Conservation (phyloP, 1,140 invertebrate genomes). For the Chymomyza costata region DNA sequence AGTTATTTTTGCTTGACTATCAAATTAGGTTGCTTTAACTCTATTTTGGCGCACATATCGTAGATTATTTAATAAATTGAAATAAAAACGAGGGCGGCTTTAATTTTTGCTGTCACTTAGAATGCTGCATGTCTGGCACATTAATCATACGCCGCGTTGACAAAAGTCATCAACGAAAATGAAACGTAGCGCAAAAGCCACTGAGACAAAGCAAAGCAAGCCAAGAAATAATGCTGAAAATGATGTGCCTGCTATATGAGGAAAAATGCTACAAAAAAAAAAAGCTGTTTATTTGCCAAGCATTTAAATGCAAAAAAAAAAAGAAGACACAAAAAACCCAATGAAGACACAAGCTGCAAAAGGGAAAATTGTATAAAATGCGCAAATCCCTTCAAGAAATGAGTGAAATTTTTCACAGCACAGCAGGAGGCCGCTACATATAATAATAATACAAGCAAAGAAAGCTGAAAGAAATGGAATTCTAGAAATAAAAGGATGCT, state of each 20-base stretch:
- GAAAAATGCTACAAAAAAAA: not conserved
- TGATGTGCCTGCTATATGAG: not conserved
- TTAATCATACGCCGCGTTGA: constrained; percentile 64
- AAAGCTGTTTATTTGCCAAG: constrained; percentile 64
- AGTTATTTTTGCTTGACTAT: constrained; percentile 65
- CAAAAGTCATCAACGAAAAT: constrained; percentile 45
- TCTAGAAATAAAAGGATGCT: constrained; percentile 13
- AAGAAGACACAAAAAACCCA: constrained; percentile 13
- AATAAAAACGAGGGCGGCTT: constrained; percentile 38
- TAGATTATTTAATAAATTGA: constrained; percentile 14
- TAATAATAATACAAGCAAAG: not conserved
- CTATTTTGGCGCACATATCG: constrained; percentile 2
- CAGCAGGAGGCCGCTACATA: constrained; percentile 25
- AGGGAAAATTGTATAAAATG: constrained; percentile 45
- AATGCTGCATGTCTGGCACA: constrained; percentile 12
- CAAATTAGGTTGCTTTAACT: constrained; percentile 55
- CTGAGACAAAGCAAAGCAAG: constrained; percentile 15
- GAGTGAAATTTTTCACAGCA: constrained; percentile 66
- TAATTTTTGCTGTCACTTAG: constrained; percentile 71
- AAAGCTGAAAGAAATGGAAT: too few species aligned
- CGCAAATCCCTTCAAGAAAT: constrained; percentile 67
- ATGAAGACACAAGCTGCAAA: constrained; percentile 21
- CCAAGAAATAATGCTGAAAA: constrained; percentile 34
- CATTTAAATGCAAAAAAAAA: constrained; percentile 59
- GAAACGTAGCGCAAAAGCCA: constrained; percentile 1